These are phyloP conservation scores for Sarcophilus harrisii DNA, from an alignment of 2,797 vertebrate species.

Conservation along the genomic window DNA sequence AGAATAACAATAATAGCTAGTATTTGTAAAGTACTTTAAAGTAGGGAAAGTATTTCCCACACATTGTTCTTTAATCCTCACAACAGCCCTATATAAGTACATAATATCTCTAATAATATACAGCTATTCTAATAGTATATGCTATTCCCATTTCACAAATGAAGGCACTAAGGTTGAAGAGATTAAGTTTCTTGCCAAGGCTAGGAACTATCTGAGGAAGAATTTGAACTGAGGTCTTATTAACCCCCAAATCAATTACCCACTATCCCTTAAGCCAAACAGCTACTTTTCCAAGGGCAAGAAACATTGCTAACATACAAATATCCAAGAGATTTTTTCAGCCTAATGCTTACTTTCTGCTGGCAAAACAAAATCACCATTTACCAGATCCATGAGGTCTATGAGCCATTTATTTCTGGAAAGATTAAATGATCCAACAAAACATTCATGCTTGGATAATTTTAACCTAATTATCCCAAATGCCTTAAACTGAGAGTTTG, in stretches of 20 bases:
- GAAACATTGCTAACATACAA: conserved; percentile 31
- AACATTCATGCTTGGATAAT: conserved; percentile 41
- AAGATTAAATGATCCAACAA: conserved; percentile 57
- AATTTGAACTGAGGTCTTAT: neutral
- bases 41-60: neutral
- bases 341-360: neutral
- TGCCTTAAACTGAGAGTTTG: conserved; percentile 43
- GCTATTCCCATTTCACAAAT: neutral
- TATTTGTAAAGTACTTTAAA: neutral
- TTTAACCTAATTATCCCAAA: conserved; percentile 50
- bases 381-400: conserved; percentile 48
- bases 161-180: neutral
- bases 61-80: neutral
- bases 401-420: conserved; percentile 44
- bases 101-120: neutral
- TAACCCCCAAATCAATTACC: neutral
- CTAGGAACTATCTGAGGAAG: neutral
- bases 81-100: neutral
- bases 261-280: neutral
- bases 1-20: neutral
- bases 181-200: neutral
- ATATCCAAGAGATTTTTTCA: neutral
- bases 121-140: neutral
- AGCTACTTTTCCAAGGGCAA: conserved; percentile 3
- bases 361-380: conserved; percentile 35